Base-by-base conservation (phyloP, 2,888 invertebrate genomes). In the Dione juno region DNA sequence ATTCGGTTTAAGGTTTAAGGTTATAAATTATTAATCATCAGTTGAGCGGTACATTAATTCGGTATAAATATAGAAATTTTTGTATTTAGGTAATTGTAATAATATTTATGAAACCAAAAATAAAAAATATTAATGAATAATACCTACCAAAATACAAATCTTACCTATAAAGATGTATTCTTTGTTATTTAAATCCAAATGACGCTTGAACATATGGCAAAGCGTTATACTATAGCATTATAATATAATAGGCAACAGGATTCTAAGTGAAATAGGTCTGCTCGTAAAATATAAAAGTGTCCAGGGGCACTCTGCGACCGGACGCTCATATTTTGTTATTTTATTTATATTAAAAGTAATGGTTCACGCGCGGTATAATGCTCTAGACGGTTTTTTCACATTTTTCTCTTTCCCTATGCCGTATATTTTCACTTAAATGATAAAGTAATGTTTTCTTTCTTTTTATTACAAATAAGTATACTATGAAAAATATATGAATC, bases 261-360 rank as follows among this genome's bases (percentile, higher is more conserved):
- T 11, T n/a, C 50, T 40, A 37, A 48, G 68, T 53, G 48, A 64
- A 64, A 64, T 64, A 64, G 52, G 52, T 52, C n/a, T 37, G 19
- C 84, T 86, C 82, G 84, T 90, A 87, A 88, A 90, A 89, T 91
- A 91, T 90, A 91, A 91, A 91, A 92, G 89, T 90, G 90, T 88
- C 88, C 87, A 83, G 89, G 89, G 91, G 90, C 90, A 90, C 92
- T 90, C 92, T 86, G 85, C 91, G 89, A 91, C 91, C 91, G 92
- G 92, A 92, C 90, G 84, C 92, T 93, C 93, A 93, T 93, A 93
- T 93, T 93, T 93, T 93, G 92, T 92, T 93, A 92, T 93, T 92
- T 93, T 92, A 92, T 92, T 92, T 92, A 90, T 92, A 93, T 93
- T 92, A 92, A 93, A 93, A 93, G 93, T 93, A 93, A 93, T 93